phyloP scores from a whole-genome alignment of 2,113 vertebrate genomes.

The Solea senegalensis region DNA sequence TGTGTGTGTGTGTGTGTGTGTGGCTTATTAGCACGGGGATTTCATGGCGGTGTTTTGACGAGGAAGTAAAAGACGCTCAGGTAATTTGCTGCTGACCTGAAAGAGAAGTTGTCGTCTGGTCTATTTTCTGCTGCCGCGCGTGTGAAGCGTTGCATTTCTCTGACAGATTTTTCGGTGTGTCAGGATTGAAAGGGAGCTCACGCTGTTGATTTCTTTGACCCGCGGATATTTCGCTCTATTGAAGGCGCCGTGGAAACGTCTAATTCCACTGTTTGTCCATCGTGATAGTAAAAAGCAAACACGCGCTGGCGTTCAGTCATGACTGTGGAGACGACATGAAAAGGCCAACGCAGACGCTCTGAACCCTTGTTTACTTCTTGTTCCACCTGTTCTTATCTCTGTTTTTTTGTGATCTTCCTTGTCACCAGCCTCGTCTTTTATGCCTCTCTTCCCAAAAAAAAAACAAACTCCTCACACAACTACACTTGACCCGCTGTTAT shows the following conservation, averaged over 20 bases:
- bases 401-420: background rate
- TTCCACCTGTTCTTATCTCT: background rate
- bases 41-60: conserved; percentile 29
- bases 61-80: conserved; percentile 14
- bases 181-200: background rate
- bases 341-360: background rate
- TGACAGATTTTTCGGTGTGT: background rate
- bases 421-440: background rate
- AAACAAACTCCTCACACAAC: background rate
- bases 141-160: too few species aligned
- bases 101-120: background rate
- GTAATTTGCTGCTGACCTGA: conserved; percentile 22
- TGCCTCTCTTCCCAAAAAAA: background rate
- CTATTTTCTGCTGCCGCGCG: conserved; percentile 8
- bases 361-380: background rate
- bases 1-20: conserved; percentile 1
- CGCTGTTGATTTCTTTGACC: background rate
- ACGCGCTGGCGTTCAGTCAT: background rate
- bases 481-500: conserved; percentile 4
- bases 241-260: background rate
- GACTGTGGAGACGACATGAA: background rate
- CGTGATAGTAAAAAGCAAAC: background rate
- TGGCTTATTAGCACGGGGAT: conserved; percentile 50
- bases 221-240: background rate
- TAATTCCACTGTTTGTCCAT: background rate